phyloP scores from a whole-genome alignment of 2,113 vertebrate species.

The Mastomys natalensis region DNA sequence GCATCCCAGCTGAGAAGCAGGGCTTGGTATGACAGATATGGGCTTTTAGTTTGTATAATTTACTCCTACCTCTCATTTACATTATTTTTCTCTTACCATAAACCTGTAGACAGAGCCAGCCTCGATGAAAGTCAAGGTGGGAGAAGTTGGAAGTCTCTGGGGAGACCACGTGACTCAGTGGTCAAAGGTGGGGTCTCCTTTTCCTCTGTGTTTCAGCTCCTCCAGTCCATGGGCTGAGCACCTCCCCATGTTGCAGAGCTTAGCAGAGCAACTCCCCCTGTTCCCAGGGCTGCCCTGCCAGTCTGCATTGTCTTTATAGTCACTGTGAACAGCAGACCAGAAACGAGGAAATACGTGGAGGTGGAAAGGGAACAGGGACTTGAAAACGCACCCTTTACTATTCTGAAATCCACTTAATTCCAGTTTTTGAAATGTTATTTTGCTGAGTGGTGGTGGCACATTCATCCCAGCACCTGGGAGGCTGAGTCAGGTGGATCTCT shows the following conservation, averaged over 20 bases:
- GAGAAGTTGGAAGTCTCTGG: not conserved
- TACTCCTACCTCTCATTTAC: not conserved
- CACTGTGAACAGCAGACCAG: not conserved
- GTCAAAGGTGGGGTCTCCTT: not conserved
- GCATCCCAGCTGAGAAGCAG: no score
- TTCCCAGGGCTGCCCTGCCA: not conserved
- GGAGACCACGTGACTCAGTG: fast-evolving
- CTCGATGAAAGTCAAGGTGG: not conserved
- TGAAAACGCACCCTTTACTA: not conserved
- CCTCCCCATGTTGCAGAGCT: not conserved
- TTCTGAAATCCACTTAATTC: not conserved
- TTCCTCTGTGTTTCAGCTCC: not conserved
- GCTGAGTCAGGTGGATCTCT: not conserved
- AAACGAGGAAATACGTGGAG: not conserved
- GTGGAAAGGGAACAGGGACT: not conserved
- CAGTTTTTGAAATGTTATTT: not conserved
- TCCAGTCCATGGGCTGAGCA: no score
- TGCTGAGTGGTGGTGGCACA: not conserved
- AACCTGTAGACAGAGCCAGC: not conserved
- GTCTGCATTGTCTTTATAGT: not conserved
- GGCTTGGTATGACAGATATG: no score
- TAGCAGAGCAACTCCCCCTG: not conserved
- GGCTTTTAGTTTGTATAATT: not conserved
- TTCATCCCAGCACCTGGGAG: no score
- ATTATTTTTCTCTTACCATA: not conserved